Evolutionary conservation across 2,113 vertebrate genomes (phyloP), one percentile per base, ranked within the genome.

Genomic region (Sialia sialis): DNA sequence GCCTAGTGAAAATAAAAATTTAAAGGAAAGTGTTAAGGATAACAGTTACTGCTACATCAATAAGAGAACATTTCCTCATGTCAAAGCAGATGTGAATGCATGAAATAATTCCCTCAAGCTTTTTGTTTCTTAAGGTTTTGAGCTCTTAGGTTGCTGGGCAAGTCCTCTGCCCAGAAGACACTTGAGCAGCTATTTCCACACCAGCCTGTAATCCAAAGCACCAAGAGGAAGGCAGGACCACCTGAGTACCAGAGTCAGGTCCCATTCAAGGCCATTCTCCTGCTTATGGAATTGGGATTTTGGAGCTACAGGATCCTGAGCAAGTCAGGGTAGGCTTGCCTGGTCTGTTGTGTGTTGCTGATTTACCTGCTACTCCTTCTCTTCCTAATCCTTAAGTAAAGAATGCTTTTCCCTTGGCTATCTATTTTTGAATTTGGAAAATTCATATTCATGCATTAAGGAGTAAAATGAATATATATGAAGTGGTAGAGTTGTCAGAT

Each of bases 401-500:
- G 58, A 79, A 62, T 52, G 73, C 11, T 38, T 51, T 30, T 73
- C 22, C 8, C 36, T 87, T 41, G 38, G 74, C 85, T 86, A 41
- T 89, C 89, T 87, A 2, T 69, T 94, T 81, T 60, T 58, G 81
- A 66, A 91, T 54, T 27, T 64, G 74, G 70, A 54, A 95, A 48
- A 76, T 56, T 89, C 66, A 27, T 51, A 17, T 78, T 86, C 34
- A 6, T 30, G n/a, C 17, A 2, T 70, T 21, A 43, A 83, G 55
- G 68, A 78, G 67, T 67, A 52, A 91, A 81, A 75, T 78, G 7
- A 84, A 69, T 91, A 85, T 82, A 52, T 79, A 90, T 78, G 70
- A 93, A 78, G 94, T 79, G 75, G 49, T 94, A 52, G 89, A 93
- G 74, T 60, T 91, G 84, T 96, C 94, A 93, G 93, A 88, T 84